Evolutionary conservation across 2,888 invertebrate species (phyloP).

Genomic region (Agelastica alni): DNA sequence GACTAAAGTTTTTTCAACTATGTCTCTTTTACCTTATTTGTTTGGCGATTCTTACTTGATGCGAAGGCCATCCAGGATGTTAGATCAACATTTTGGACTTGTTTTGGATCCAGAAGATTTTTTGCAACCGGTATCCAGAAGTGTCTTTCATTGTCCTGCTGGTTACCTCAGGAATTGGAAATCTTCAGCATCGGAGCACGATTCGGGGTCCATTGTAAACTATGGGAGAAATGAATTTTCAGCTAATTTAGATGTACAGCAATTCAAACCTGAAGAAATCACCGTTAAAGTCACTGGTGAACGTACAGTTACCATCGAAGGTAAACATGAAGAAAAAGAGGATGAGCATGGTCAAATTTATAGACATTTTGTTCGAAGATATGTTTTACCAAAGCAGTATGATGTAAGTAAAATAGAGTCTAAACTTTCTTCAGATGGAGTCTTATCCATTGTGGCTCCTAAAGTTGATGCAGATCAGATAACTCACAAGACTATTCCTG

Average conservation of each 20-base stretch:
- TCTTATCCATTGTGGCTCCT: constrained; percentile 71
- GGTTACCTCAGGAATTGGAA: too few species aligned
- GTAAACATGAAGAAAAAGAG: constrained; percentile 75
- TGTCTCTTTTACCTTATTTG: too few species aligned
- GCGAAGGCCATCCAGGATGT: too few species aligned
- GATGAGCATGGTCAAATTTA: constrained; percentile 77
- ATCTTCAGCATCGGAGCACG: too few species aligned
- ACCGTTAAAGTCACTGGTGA: constrained; percentile 71
- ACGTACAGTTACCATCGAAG: constrained; percentile 72
- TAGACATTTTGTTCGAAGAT: constrained; percentile 76
- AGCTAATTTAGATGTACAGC: constrained; percentile 74
- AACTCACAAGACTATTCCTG: constrained; percentile 23
- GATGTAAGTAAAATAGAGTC: constrained; percentile 74
- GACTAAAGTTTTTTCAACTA: too few species aligned
- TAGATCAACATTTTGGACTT: too few species aligned
- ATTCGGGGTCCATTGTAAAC: too few species aligned
- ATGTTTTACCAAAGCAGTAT: constrained; percentile 73
- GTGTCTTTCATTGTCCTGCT: too few species aligned
- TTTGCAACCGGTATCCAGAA: too few species aligned
- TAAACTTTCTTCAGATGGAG: constrained; percentile 77
- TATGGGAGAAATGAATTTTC: constrained; percentile 73
- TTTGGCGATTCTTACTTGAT: too few species aligned
- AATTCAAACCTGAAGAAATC: constrained; percentile 78
- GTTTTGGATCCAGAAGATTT: too few species aligned
- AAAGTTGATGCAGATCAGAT: constrained; percentile 34